Percentiles rank a stretch among this genome's conserved stretches.
phyloP scores from a whole-genome alignment of 1,140 invertebrate genomes.

The Vanessa tameamea region DNA sequence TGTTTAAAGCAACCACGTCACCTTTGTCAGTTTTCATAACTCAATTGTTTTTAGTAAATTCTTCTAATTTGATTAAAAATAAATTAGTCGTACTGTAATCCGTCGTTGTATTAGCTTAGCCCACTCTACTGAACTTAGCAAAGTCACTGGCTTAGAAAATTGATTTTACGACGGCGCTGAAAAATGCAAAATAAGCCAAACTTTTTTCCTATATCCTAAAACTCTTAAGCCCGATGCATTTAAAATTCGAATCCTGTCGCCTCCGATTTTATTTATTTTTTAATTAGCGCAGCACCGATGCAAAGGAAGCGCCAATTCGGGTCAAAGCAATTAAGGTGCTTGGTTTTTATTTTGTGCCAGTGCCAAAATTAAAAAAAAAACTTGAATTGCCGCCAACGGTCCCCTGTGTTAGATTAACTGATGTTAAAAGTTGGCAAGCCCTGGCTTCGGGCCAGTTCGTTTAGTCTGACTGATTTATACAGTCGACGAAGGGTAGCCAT shows the following conservation, averaged over 20 bases:
- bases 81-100: background rate
- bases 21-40: no score
- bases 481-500: slow-evolving; percentile 18
- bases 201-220: slow-evolving; percentile 3
- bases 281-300: slow-evolving; percentile 36
- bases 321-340: slow-evolving; percentile 50
- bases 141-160: slow-evolving; percentile 8
- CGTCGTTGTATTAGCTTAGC: background rate
- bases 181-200: background rate
- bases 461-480: slow-evolving; percentile 26
- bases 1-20: no score
- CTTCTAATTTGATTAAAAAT: no score
- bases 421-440: slow-evolving; percentile 37
- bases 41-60: no score
- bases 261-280: slow-evolving; percentile 34
- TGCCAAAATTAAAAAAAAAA: slow-evolving; percentile 50
- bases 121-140: background rate
- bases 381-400: slow-evolving; percentile 42
- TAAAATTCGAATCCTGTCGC: slow-evolving; percentile 24
- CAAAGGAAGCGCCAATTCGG: slow-evolving; percentile 40
- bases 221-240: slow-evolving; percentile 17
- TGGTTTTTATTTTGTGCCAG: slow-evolving; percentile 47
- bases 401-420: slow-evolving; percentile 37
- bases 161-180: slow-evolving; percentile 2
- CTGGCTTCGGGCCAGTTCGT: slow-evolving; percentile 29